Base-by-base conservation (phyloP, 2,888 invertebrate genomes). In the Phrixothrix hirtus region DNA sequence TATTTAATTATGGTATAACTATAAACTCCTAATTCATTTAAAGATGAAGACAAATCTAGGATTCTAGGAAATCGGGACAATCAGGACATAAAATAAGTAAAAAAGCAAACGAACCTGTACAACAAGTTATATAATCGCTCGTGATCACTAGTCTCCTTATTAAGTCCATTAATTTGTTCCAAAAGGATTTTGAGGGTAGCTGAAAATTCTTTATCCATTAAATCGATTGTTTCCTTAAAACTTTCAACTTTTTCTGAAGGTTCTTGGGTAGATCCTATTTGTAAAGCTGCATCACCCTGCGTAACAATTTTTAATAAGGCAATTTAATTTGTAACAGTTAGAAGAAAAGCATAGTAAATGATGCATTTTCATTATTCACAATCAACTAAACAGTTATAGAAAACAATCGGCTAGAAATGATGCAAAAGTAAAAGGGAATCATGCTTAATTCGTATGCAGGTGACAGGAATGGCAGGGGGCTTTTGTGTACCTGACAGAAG, bases 81-180 rank as follows among this genome's bases (percentile, higher is more conserved):
- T 21, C 7, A 21, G 21, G 21, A 21, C 21, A 21, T 5, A 21
- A 5, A 21, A 7, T 21, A 7, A 5, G 4, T 5, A 3, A 21
- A 21, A 21, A 12, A 6, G 7, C 31, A 13, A 14, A 10, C 17
- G 5, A 4, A 6, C 16, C 92, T 85, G 75, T 90, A 88, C 17
- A 91, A 81, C 59, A 92, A 85, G 67, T 90, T 91, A 61, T 90
- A 83, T 37, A 92, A 81, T 67, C 90, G 87, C 67, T 89, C 88
- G 58, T 75, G 73, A 57, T 88, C 88, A 64, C 86, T 87, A 64
- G 87, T 86, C 65, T 86, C 85, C 34, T 85, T 79, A 30, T 87
- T 87, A 71, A 88, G 81, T 59, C 85, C 83, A 69, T 88, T 87
- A 57, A 92, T 90, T 74, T 88, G 86, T 61, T 87, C 86, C 38